Base-by-base conservation (phyloP, 2,113 vertebrate species). In the Rhadina sibilatrix region DNA sequence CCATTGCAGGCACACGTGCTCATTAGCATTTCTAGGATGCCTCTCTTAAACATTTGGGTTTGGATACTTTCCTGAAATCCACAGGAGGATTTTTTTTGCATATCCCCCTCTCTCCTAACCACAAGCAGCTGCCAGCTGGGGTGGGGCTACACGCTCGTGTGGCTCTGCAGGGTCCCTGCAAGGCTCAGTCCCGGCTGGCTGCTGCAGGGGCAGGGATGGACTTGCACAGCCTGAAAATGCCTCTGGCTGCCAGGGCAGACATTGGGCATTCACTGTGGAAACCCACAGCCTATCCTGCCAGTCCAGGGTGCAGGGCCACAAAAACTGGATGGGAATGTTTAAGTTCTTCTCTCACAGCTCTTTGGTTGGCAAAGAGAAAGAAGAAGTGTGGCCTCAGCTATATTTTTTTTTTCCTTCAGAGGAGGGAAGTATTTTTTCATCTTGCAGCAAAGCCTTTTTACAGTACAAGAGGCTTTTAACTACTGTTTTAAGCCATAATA, bases 91-190 rank as follows among this genome's bases (percentile, higher is more conserved):
- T 31, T 23, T 16, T 22, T 18, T 63, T 38, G 16, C 3, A 0
- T 12, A 22, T 1, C 6, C 3, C 4, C 5, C 14, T 53, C 15
- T 17, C 6, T 35, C 24, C 27, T 19, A 53, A 16, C 5, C 4
- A 3, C 33, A 8, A 2, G 1, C 2, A 15, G 33, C 49, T 56
- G 61, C 1, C 2, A 3, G 5, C 38, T 3, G 3, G 23, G 9
- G 18, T 27, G 64, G 63, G 65, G 80, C 8, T 7, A 0, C 10
- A 1, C 9, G 4, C 44, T 9, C 2, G 0, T 3, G 33, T 37
- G 56, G 9, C 2, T 10, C 15, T 16, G 37, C 61, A 22, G 40
- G 12, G 17, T 33, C 20, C 24, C 50, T 46, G 65, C 0, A 0
- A 31, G 63, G 57, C 83, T 42, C 80, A 37, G 60, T 57, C 11